Evolutionary conservation across 2,888 invertebrate genomes (phyloP).

Genomic region (Emmelina monodactyla): DNA sequence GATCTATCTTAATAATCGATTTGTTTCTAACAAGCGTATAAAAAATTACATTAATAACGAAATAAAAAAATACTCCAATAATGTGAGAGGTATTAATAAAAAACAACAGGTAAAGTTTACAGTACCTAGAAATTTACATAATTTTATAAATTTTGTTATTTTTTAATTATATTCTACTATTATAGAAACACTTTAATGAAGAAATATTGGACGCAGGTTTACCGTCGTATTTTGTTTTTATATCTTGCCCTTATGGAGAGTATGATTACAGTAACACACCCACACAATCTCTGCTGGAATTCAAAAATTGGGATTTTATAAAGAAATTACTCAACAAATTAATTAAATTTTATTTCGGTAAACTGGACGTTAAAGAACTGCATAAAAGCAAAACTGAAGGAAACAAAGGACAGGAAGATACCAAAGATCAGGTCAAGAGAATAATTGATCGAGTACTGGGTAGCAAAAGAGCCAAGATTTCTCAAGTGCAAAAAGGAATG

Average conservation of each 20-base stretch:
- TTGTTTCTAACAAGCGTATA: conserved; percentile 53
- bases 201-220: conserved; percentile 20
- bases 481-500: conserved; percentile 42
- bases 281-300: conserved; percentile 59
- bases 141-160: too few species aligned
- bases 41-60: too few species aligned
- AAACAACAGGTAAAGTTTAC: not conserved
- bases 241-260: conserved; percentile 60
- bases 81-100: not conserved
- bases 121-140: not conserved
- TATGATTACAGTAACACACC: conserved; percentile 59
- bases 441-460: conserved; percentile 47
- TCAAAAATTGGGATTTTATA: conserved; percentile 57
- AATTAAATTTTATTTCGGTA: conserved; percentile 33
- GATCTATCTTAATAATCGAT: conserved; percentile 72
- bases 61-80: too few species aligned
- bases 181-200: conserved; percentile 19
- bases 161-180: conserved; percentile 9
- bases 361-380: conserved; percentile 23
- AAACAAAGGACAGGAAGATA: conserved; percentile 16
- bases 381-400: conserved; percentile 16
- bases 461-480: conserved; percentile 28
- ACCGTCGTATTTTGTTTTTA: conserved; percentile 61
- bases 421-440: conserved; percentile 41
- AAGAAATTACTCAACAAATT: conserved; percentile 36